A percentile compares a stretch with the other conserved stretches of the same genome.
phyloP scores from a whole-genome alignment of 2,888 invertebrate species.

The Corythucha ciliata region DNA sequence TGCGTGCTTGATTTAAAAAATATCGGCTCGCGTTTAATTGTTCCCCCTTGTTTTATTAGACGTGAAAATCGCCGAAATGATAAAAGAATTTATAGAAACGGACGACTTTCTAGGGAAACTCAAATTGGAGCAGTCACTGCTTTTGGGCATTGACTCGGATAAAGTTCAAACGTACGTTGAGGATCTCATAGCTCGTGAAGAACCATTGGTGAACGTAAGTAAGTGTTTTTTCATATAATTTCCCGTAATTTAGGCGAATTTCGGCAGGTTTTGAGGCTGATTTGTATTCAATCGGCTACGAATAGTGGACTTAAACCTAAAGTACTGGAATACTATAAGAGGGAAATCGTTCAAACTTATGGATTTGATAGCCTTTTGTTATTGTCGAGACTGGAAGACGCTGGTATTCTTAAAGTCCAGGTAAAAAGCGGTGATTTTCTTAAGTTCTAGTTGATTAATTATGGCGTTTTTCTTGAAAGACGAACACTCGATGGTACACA shows the following conservation, averaged over 20 bases:
- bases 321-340: constrained; percentile 62
- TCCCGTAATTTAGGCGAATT: background rate
- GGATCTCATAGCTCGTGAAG: constrained; percentile 78
- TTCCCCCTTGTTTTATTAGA: constrained; percentile 46
- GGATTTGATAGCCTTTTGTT: constrained; percentile 75
- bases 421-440: too few species aligned
- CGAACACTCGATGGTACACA: constrained; percentile 48
- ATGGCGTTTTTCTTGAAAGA: background rate
- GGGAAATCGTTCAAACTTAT: constrained; percentile 72
- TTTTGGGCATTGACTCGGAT: constrained; percentile 85
- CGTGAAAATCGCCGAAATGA: constrained; percentile 86
- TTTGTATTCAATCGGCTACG: constrained; percentile 87
- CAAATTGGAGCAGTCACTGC: constrained; percentile 81
- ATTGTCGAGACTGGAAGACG: constrained; percentile 76
- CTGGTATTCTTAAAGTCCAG: constrained; percentile 68
- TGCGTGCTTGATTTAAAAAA: constrained; percentile 34
- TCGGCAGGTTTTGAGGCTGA: constrained; percentile 61
- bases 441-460: background rate
- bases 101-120: constrained; percentile 69
- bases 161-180: constrained; percentile 82
- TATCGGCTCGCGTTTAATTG: background rate
- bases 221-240: constrained; percentile 5
- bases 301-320: constrained; percentile 89
- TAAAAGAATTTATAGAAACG: constrained; percentile 72
- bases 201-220: constrained; percentile 60